Percentiles rank a stretch among this genome's conserved stretches.
phyloP scores from a whole-genome alignment of 2,113 vertebrate genomes.

The Trogon surrucura region DNA sequence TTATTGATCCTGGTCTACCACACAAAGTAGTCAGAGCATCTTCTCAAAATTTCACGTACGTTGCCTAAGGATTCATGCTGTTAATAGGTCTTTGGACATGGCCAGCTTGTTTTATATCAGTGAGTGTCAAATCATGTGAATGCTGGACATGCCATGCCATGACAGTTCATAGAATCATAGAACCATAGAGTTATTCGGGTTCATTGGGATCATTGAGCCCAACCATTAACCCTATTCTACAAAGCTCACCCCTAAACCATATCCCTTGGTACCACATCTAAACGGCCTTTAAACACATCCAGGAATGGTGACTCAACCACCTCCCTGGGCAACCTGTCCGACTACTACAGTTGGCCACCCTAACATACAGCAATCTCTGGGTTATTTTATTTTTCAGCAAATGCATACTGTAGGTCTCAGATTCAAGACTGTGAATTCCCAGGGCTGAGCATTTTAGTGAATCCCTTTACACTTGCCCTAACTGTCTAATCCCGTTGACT shows the following conservation, averaged over 20 bases:
- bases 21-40: background rate
- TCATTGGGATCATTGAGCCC: no score
- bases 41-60: background rate
- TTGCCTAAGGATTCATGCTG: accelerated
- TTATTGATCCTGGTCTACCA: background rate
- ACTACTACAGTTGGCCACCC: background rate
- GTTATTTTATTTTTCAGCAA: background rate
- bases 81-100: background rate
- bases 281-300: no score
- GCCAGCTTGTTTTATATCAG: background rate
- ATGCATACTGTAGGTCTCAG: background rate
- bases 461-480: background rate
- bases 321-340: no score
- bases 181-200: no score
- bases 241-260: no score
- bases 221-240: no score
- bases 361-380: accelerated
- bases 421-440: conserved; percentile 4
- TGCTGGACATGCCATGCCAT: no score
- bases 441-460: background rate
- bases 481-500: background rate
- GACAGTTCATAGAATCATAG: no score
- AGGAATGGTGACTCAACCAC: no score
- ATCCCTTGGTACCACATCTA: no score
- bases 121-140: background rate